Base-by-base conservation (phyloP, 2,113 vertebrate genomes). In the Nerophis lumbriciformis region DNA sequence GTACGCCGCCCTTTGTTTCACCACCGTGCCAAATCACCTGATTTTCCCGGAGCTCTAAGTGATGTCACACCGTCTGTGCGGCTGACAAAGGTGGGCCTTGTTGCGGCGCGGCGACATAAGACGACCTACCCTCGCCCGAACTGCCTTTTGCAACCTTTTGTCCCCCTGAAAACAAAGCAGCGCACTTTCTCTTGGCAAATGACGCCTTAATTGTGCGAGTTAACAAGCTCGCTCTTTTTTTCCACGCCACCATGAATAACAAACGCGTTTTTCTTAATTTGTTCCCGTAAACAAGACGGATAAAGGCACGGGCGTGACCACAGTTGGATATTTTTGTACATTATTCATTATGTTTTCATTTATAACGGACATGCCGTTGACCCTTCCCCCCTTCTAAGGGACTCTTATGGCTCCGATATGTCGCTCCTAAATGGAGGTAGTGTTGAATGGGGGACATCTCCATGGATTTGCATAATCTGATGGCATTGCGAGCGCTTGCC, bases 391-490 rank as follows among this genome's bases (percentile, higher is more conserved):
- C 68, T 70, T 73, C 16, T 79, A 66, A 80, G 78, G 83, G 78
- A 82, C 74, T 19, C 16, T 88, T 85, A 85, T 85, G 65, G 35
- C 75, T 83, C 65, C 52, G 68, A 85, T 82, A 84, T 87, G 80
- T 79, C 64, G 42, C 67, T 69, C 69, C 76, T 85, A 84, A 87
- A 87, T 75, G 73, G 84, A 78, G 77, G 73, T 73, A 57, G 67
- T 65, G 80, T 63, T 89, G 85, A 90, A 90, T 86, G 63, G 88
- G 88, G 71, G 74, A 39, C 78, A 81, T 86, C 81, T 82, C 71
- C 60, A 61, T 74, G 75, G 75, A 92, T 92, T 92, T 91, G 89
- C 91, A 92, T 92, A 92, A 92, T 92, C 87, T 88, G 76, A 77
- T 85, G 87, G 83, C 78, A 83, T 85, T 69, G 57, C 8, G 68